Conservation (phyloP, 1,140 invertebrate species). For the Solen grandis region DNA sequence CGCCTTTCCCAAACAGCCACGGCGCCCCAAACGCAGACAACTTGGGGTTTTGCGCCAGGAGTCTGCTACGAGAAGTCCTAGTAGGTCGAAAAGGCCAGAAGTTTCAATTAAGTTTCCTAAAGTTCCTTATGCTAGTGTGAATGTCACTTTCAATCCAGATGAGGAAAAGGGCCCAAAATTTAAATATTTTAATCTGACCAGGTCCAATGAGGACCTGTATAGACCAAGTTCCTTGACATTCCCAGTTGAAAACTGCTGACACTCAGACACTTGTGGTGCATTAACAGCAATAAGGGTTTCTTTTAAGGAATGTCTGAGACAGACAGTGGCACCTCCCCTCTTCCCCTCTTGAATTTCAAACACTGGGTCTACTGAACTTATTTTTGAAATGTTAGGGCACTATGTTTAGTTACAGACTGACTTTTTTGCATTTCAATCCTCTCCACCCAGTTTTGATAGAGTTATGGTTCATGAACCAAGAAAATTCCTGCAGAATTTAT, state of each 20-base stretch:
- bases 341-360: no score
- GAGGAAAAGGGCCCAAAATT: conserved; percentile 66
- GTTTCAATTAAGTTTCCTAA: conserved; percentile 68
- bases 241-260: conserved; percentile 45
- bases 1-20: conserved; percentile 64
- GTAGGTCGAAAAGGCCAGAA: conserved; percentile 57
- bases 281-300: background rate
- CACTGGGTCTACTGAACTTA: no score
- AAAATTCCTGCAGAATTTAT: no score
- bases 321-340: background rate
- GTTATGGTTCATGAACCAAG: no score
- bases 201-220: conserved; percentile 62
- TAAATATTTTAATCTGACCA: conserved; percentile 67
- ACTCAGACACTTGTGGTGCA: background rate
- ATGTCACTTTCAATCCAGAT: conserved; percentile 64
- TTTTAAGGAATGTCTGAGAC: background rate
- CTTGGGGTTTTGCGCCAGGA: conserved; percentile 52
- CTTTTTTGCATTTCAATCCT: background rate
- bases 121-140: conserved; percentile 72
- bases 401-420: background rate
- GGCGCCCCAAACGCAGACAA: conserved; percentile 52
- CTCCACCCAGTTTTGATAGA: background rate
- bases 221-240: conserved; percentile 40
- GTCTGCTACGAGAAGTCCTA: conserved; percentile 44
- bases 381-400: conserved; percentile 1